phyloP scores from a whole-genome alignment of 2,888 invertebrate species.

The Nemoura dubitans region DNA sequence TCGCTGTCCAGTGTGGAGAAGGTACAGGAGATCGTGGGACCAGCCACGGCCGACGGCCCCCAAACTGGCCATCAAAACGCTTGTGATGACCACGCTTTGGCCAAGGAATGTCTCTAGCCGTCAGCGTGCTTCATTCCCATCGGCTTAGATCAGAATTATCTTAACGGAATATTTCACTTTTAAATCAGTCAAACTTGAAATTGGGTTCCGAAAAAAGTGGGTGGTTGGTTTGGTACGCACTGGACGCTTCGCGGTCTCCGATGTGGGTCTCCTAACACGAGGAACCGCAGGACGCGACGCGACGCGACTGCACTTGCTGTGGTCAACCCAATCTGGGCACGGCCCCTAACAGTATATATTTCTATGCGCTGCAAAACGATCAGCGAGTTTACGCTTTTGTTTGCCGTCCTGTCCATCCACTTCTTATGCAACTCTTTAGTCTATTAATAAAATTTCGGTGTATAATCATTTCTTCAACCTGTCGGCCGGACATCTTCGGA shows the following conservation, averaged over 20 bases:
- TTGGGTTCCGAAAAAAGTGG: neutral
- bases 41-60: neutral
- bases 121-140: neutral
- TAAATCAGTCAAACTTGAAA: conserved; percentile 14
- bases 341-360: neutral
- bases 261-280: neutral
- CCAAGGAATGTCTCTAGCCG: conserved; percentile 22
- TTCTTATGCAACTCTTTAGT: neutral
- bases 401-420: neutral
- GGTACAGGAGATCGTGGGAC: conserved; percentile 2
- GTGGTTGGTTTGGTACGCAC: neutral
- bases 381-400: neutral
- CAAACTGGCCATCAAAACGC: neutral
- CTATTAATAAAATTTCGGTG: conserved; percentile 14
- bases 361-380: neutral
- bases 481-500: conserved; percentile 2
- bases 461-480: conserved; percentile 19
- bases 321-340: neutral
- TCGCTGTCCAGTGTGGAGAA: neutral
- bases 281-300: neutral
- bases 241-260: neutral
- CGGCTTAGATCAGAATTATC: conserved; percentile 24
- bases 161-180: conserved; percentile 37
- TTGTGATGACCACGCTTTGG: conserved; percentile 26
- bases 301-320: neutral